Evolutionary conservation across 2,113 vertebrate species (phyloP).

Genomic region (Madoqua kirkii): DNA sequence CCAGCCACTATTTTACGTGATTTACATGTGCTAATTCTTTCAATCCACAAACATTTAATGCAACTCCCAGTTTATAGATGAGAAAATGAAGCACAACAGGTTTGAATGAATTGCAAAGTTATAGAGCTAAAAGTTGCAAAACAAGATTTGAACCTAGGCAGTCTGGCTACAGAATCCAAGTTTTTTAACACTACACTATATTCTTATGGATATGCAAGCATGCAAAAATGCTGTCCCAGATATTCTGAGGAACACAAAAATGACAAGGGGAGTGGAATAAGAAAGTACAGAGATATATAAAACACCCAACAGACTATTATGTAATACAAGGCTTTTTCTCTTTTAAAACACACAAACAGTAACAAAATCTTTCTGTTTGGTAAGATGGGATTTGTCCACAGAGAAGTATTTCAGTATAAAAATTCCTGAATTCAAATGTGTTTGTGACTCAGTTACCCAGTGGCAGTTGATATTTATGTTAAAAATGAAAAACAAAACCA

Average conservation of each 20-base stretch:
- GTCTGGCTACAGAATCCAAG: background rate
- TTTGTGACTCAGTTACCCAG: slow-evolving; percentile 51
- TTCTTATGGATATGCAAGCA: background rate
- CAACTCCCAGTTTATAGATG: background rate
- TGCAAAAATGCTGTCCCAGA: slow-evolving; percentile 38
- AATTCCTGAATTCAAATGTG: slow-evolving; percentile 53
- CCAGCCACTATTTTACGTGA: background rate
- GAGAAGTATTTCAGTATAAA: slow-evolving; percentile 51
- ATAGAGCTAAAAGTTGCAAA: background rate
- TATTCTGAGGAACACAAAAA: slow-evolving; percentile 24
- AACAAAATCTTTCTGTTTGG: slow-evolving; percentile 62
- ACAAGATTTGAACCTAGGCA: background rate
- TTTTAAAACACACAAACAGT: slow-evolving; percentile 59
- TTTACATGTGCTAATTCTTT: background rate
- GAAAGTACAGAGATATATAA: slow-evolving; percentile 25
- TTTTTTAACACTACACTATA: background rate
- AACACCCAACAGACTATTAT: background rate
- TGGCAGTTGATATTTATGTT: slow-evolving; percentile 61
- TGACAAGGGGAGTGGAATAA: slow-evolving; percentile 7
- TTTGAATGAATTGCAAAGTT: background rate
- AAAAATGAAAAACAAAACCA: slow-evolving; percentile 58
- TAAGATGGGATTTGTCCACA: slow-evolving; percentile 43
- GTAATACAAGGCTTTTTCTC: background rate
- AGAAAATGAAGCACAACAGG: background rate
- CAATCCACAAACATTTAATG: background rate